These are phyloP conservation scores for Xiphophorus hellerii DNA, from an alignment of 2,113 vertebrate genomes.

Conservation along the genomic window DNA sequence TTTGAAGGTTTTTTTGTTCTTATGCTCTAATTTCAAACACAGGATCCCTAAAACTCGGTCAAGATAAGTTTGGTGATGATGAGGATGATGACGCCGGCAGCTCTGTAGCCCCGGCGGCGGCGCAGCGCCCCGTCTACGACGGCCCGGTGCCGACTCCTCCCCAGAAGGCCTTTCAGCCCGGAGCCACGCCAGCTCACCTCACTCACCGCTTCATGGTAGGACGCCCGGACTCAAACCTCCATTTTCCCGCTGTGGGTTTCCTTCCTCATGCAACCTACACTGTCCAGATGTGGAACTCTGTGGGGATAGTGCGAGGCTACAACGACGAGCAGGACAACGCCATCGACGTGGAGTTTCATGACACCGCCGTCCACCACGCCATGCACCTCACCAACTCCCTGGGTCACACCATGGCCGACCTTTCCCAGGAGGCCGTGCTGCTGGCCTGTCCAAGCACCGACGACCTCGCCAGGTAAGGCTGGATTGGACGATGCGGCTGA, in stretches of 20 bases:
- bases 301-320: constrained; percentile 93
- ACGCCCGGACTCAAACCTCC: neutral
- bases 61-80: constrained; percentile 63
- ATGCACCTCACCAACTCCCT: constrained; percentile 92
- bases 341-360: constrained; percentile 95
- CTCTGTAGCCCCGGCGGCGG: constrained; percentile 53
- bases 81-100: constrained; percentile 75
- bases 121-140: constrained; percentile 79
- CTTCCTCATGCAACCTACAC: accelerated
- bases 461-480: constrained; percentile 87
- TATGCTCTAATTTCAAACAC: constrained; percentile 75
- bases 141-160: constrained; percentile 89
- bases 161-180: constrained; percentile 93
- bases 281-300: constrained; percentile 91
- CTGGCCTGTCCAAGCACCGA: constrained; percentile 89
- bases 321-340: constrained; percentile 96
- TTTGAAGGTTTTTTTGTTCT: constrained; percentile 3
- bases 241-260: neutral
- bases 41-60: constrained; percentile 79
- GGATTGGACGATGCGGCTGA: neutral
- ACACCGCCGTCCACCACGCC: constrained; percentile 91
- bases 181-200: constrained; percentile 91
- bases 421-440: constrained; percentile 91
- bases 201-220: constrained; percentile 95
- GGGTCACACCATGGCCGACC: constrained; percentile 88